Percentiles rank a stretch among this genome's conserved stretches.
phyloP scores from a whole-genome alignment of 2,888 invertebrate species.

The Drosophila vallismaia region DNA sequence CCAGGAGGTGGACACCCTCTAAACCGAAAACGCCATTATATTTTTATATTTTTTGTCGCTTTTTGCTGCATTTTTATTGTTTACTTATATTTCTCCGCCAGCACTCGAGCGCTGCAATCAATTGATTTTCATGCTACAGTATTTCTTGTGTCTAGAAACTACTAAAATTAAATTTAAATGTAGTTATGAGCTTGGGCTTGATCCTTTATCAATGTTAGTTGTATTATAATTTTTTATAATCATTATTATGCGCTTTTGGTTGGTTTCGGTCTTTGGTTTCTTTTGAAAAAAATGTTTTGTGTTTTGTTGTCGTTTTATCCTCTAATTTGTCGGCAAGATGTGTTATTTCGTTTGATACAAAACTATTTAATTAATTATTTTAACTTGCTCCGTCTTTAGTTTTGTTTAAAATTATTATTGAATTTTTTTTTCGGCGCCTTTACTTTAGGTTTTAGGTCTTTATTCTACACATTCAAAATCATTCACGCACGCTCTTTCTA shows the following conservation, averaged over 20 bases:
- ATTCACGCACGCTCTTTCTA: conserved; percentile 46
- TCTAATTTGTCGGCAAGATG: conserved; percentile 70
- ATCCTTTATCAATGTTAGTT: conserved; percentile 28
- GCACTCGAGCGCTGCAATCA: conserved; percentile 58
- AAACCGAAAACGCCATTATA: not conserved
- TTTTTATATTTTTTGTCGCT: conserved; percentile 63
- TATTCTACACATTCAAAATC: conserved; percentile 51
- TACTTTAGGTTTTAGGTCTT: conserved; percentile 29
- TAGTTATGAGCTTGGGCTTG: conserved; percentile 67
- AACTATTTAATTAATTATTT: conserved; percentile 55
- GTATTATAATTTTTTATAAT: conserved; percentile 55
- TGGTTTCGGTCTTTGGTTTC: conserved; percentile 35
- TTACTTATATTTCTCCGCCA: conserved; percentile 64
- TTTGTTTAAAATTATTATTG: conserved; percentile 73
- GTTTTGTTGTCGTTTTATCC: conserved; percentile 48
- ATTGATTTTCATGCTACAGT: conserved; percentile 79
- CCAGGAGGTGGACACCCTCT: too few species aligned
- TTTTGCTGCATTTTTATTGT: conserved; percentile 67
- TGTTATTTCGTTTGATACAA: conserved; percentile 58
- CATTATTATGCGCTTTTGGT: conserved; percentile 71
- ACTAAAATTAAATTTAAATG: conserved; percentile 79
- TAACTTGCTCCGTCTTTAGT: conserved; percentile 34
- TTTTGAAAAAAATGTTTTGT: conserved; percentile 33
- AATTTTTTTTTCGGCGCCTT: conserved; percentile 56
- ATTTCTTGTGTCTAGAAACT: conserved; percentile 76